Evolutionary conservation across 2,888 invertebrate genomes (phyloP).

Genomic region (Abrostola tripartita): DNA sequence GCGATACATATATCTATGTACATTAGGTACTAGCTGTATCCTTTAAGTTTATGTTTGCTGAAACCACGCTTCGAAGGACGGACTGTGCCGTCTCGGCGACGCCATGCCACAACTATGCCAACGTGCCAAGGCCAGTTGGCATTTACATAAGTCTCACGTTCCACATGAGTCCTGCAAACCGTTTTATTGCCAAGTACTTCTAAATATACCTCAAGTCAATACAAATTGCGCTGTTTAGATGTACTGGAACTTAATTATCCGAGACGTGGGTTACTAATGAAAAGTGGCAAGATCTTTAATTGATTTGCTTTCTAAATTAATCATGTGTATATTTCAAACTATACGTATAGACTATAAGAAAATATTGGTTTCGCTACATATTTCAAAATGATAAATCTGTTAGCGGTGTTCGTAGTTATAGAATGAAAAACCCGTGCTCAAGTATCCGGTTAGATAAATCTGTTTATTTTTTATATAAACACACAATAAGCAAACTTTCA

Average conservation of each 20-base stretch:
- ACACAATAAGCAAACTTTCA: no score
- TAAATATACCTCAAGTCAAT: constrained; percentile 33
- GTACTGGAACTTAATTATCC: constrained; percentile 21
- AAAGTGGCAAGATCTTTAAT: constrained; percentile 6
- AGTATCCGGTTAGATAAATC: constrained; percentile 18
- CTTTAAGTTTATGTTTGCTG: constrained; percentile 31
- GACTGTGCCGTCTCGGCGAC: constrained; percentile 45
- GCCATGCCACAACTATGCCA: constrained; percentile 67
- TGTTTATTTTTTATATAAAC: background rate
- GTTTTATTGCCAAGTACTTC: constrained; percentile 52
- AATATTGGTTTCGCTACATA: constrained; percentile 16
- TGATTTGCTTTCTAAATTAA: background rate
- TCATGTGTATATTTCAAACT: background rate
- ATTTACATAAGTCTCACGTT: constrained; percentile 71
- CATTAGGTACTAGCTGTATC: constrained; percentile 23
- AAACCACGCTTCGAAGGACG: constrained; percentile 48
- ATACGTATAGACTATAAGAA: constrained; percentile 10
- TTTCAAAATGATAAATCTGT: constrained; percentile 11
- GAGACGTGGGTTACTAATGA: background rate
- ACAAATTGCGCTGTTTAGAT: constrained; percentile 20
- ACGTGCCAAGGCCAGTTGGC: constrained; percentile 72
- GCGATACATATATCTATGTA: constrained; percentile 14
- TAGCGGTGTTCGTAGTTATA: no score
- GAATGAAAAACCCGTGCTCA: constrained; percentile 12
- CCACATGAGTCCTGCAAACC: constrained; percentile 48